phyloP scores from a whole-genome alignment of 2,797 vertebrate species.

The Australoheros facetus region DNA sequence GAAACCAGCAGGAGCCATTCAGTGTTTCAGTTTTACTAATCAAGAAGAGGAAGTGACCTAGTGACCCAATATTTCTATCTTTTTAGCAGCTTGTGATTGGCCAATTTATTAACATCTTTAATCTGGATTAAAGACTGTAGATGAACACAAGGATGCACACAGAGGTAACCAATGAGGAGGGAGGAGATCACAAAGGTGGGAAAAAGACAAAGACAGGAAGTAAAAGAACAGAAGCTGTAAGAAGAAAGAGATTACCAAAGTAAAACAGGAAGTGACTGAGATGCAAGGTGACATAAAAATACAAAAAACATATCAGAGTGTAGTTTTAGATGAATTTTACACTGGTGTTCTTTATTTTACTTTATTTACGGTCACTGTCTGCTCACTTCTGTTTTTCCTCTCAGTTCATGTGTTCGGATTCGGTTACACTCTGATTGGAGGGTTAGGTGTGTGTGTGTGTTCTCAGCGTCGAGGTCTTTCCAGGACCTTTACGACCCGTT shows the following conservation, averaged over 20 bases:
- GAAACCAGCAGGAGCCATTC: not conserved
- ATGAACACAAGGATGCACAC: not conserved
- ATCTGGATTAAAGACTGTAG: not conserved
- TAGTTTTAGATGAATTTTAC: not conserved
- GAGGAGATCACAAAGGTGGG: not conserved
- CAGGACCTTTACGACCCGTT: slow-evolving; percentile 50
- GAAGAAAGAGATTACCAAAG: not conserved
- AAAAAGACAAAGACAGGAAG: not conserved
- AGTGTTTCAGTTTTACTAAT: not conserved
- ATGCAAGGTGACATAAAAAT: not conserved
- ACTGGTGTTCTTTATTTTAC: not conserved
- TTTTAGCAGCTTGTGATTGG: not conserved
- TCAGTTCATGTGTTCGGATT: not conserved
- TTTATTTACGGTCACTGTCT: not conserved
- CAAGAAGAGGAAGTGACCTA: not conserved
- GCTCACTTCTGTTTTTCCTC: not conserved
- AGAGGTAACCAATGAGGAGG: not conserved
- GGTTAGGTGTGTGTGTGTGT: not conserved
- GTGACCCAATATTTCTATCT: not conserved
- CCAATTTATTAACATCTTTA: not conserved
- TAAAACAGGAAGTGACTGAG: not conserved
- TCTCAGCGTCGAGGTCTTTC: slow-evolving; percentile 23
- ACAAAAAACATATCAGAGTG: not conserved
- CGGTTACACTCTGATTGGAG: not conserved
- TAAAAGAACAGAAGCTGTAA: too few relatives aligned